Percentiles rank a stretch among this genome's conserved stretches.
phyloP scores from a whole-genome alignment of 2,888 invertebrate genomes.

The Torymus aiolomorphi region DNA sequence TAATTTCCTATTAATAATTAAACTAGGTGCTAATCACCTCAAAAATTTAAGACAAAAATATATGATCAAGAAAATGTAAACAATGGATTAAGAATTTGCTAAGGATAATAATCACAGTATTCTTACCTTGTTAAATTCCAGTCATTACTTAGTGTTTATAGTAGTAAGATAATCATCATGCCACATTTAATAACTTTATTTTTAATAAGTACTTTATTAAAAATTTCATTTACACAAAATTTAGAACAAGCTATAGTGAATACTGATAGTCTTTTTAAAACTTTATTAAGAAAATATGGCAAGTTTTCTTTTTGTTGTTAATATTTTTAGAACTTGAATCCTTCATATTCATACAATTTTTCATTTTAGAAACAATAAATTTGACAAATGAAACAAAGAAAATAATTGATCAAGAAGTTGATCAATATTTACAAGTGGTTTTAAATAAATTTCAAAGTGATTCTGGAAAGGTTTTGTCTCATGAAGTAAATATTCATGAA shows the following conservation, averaged over 20 bases:
- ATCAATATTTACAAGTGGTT: conserved; percentile 29
- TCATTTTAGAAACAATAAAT: conserved; percentile 38
- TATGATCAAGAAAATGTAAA: conserved; percentile 39
- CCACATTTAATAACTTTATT: not conserved
- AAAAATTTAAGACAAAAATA: conserved; percentile 4
- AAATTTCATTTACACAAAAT: conserved; percentile 24
- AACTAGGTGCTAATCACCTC: not conserved
- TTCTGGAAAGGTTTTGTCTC: not conserved
- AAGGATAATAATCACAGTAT: not conserved
- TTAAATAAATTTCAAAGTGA: conserved; percentile 3
- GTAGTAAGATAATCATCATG: conserved; percentile 14
- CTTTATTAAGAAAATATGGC: conserved; percentile 51
- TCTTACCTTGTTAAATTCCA: conserved; percentile 4
- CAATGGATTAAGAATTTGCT: conserved; percentile 24
- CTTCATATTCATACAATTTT: conserved; percentile 1
- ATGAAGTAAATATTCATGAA: conserved; percentile 8
- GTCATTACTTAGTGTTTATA: not conserved
- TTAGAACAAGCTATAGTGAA: conserved; percentile 8
- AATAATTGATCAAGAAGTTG: conserved; percentile 44
- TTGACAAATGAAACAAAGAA: conserved; percentile 22
- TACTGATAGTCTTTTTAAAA: conserved; percentile 35
- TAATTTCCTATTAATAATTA: not conserved
- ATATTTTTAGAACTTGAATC: not conserved
- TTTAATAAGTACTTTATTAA: conserved; percentile 32
- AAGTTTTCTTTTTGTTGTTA: conserved; percentile 21